Evolutionary conservation across 2,113 vertebrate species (phyloP).

Genomic region (Sitta europaea): DNA sequence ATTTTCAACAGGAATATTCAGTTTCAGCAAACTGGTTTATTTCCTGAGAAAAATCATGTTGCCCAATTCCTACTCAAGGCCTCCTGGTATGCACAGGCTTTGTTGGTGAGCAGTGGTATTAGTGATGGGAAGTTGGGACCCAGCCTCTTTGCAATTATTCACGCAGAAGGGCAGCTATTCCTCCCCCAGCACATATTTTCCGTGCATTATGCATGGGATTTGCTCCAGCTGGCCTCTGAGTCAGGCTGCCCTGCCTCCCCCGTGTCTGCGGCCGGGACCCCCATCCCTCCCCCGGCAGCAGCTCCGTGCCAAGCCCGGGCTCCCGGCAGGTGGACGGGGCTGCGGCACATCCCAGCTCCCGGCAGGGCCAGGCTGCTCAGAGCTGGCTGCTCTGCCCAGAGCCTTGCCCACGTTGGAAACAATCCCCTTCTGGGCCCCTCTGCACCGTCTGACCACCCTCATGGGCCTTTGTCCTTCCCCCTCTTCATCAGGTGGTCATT

Average conservation of each 20-base stretch:
- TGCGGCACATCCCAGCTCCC: not conserved
- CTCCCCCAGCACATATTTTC: not conserved
- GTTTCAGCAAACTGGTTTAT: not conserved
- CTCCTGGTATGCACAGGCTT: not conserved
- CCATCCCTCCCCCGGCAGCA: not conserved
- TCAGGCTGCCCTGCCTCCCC: not conserved
- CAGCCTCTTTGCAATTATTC: not conserved
- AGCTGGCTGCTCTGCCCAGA: not conserved
- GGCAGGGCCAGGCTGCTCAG: not conserved
- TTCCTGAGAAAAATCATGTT: fast-evolving
- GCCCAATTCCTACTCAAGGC: not conserved
- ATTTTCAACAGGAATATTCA: not conserved
- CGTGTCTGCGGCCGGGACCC: not conserved
- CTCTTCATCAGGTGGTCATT: not conserved
- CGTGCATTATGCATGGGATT: not conserved
- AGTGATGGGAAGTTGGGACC: not conserved
- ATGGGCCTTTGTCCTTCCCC: not conserved
- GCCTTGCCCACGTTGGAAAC: not conserved
- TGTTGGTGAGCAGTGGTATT: not conserved
- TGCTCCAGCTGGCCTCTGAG: conserved; percentile 48
- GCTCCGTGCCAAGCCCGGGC: not conserved
- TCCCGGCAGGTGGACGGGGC: not conserved
- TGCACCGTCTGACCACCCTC: conserved; percentile 1
- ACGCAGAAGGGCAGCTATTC: not conserved
- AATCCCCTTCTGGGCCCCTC: not conserved